These are phyloP conservation scores for Trachymyrmex cornetzi DNA, from an alignment of 1,140 invertebrate genomes.

Conservation along the genomic window DNA sequence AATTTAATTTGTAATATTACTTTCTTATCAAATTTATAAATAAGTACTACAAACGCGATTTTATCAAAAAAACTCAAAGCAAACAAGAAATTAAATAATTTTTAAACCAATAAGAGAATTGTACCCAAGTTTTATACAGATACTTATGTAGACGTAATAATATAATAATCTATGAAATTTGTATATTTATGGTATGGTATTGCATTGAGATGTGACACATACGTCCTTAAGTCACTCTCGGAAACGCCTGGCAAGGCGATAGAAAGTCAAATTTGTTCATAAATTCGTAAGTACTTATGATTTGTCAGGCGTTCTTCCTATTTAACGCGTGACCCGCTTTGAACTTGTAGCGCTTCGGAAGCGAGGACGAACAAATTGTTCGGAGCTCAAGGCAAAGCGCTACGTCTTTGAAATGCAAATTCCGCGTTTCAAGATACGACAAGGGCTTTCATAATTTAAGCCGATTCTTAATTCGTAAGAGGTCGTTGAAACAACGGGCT, in stretches of 20 bases:
- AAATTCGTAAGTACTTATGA: slow-evolving; percentile 25
- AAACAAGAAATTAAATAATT: too few species aligned
- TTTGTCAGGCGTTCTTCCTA: slow-evolving; percentile 28
- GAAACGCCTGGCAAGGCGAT: not conserved
- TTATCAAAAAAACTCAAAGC: too few species aligned
- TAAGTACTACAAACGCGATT: too few species aligned
- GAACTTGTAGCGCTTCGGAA: slow-evolving; percentile 35
- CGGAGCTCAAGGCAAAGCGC: slow-evolving; percentile 35
- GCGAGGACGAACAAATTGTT: slow-evolving; percentile 69
- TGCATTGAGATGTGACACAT: too few species aligned
- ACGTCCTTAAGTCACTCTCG: not conserved
- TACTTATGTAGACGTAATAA: too few species aligned
- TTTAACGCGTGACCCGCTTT: slow-evolving; percentile 27
- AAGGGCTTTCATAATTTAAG: slow-evolving; percentile 36
- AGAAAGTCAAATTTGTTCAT: not conserved
- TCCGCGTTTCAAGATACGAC: slow-evolving; percentile 26
- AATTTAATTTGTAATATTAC: too few species aligned
- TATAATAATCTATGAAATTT: too few species aligned
- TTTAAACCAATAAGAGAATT: too few species aligned
- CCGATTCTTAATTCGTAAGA: slow-evolving; percentile 52
- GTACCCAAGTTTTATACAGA: too few species aligned
- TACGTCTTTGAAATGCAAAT: slow-evolving; percentile 70
- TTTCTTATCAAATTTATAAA: too few species aligned
- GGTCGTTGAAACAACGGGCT: slow-evolving; percentile 43
- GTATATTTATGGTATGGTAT: too few species aligned